A percentile compares a stretch with the other conserved stretches of the same genome.
Conservation (phyloP, 2,888 invertebrate genomes). For the Sinhomidia bicolor region DNA sequence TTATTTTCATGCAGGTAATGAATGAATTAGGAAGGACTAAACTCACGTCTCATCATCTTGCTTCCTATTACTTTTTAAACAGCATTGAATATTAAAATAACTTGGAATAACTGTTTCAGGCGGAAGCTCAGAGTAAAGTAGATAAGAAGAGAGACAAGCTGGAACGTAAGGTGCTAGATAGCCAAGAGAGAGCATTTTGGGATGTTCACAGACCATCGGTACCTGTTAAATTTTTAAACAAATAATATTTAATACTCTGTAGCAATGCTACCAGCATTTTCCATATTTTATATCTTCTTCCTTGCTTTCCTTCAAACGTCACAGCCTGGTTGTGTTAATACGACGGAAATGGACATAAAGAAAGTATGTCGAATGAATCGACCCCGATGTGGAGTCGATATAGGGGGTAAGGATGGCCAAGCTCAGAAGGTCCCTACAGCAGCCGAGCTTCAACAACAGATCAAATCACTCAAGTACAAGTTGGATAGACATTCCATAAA, state of each 20-base stretch:
- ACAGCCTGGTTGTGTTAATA: constrained; percentile 99
- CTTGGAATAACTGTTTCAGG: too few relatives aligned
- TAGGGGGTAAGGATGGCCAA: constrained; percentile 72
- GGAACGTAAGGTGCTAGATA: constrained; percentile 98
- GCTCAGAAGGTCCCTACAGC: constrained; percentile 83
- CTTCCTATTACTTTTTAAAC: too few relatives aligned
- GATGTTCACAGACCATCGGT: constrained; percentile 99
- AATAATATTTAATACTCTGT: not conserved
- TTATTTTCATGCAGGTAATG: constrained; percentile 96
- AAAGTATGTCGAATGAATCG: constrained; percentile 89
- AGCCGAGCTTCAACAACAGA: constrained; percentile 83
- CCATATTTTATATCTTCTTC: not conserved
- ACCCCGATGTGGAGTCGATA: constrained; percentile 78
- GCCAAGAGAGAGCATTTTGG: constrained; percentile 99
- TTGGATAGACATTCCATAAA: constrained; percentile 94
- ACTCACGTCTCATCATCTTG: not conserved
- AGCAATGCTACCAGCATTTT: too few relatives aligned
- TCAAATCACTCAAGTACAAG: constrained; percentile 83
- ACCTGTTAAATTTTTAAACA: constrained; percentile 69
- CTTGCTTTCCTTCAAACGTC: not conserved
- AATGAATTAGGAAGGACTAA: not conserved
- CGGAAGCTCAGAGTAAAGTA: constrained; percentile 95
- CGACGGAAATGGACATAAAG: constrained; percentile 98
- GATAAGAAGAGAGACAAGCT: constrained; percentile 99
- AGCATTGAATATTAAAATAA: too few relatives aligned